Evolutionary conservation across 2,797 vertebrate species (phyloP).

Genomic region (Tiaroga cobitis): DNA sequence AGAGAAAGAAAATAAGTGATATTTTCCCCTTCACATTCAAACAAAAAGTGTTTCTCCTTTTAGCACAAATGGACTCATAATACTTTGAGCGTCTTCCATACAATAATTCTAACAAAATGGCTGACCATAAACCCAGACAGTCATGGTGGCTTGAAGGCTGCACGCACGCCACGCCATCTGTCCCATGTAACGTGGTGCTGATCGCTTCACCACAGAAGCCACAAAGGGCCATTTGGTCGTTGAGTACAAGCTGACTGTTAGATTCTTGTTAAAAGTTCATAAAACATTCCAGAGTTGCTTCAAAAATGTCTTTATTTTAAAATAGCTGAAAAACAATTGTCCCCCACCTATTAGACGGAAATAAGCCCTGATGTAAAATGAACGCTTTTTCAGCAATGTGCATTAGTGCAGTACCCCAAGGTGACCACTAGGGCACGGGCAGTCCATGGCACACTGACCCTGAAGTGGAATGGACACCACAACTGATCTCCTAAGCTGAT

Average conservation of each 20-base stretch:
- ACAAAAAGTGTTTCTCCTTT: neutral
- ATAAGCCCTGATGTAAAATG: neutral
- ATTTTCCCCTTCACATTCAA: neutral
- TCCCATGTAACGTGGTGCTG: slow-evolving; percentile 46
- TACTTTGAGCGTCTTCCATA: slow-evolving; percentile 30
- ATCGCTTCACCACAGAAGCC: slow-evolving; percentile 39
- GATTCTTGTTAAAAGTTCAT: neutral
- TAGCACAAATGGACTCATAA: slow-evolving; percentile 4
- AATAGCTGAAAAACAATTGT: neutral
- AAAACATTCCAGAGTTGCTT: neutral
- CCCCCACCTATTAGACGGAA: neutral
- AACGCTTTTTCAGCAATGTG: slow-evolving; percentile 35
- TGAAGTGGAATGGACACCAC: slow-evolving; percentile 45
- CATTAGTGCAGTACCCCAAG: slow-evolving; percentile 51
- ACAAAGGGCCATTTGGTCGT: slow-evolving; percentile 34
- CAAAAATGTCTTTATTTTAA: neutral
- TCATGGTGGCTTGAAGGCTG: slow-evolving; percentile 55
- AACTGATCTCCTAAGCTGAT: slow-evolving; percentile 57
- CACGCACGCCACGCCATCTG: slow-evolving; percentile 60
- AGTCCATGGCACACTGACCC: slow-evolving; percentile 45
- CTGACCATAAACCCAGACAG: slow-evolving; percentile 60
- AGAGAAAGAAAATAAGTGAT: neutral
- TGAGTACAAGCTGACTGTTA: neutral
- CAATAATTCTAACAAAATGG: slow-evolving; percentile 63
- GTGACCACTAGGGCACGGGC: slow-evolving; percentile 54